Evolutionary conservation across 2,888 invertebrate genomes (phyloP), one percentile per base, ranked within the genome.

Genomic region (Hypomecis punctinalis): DNA sequence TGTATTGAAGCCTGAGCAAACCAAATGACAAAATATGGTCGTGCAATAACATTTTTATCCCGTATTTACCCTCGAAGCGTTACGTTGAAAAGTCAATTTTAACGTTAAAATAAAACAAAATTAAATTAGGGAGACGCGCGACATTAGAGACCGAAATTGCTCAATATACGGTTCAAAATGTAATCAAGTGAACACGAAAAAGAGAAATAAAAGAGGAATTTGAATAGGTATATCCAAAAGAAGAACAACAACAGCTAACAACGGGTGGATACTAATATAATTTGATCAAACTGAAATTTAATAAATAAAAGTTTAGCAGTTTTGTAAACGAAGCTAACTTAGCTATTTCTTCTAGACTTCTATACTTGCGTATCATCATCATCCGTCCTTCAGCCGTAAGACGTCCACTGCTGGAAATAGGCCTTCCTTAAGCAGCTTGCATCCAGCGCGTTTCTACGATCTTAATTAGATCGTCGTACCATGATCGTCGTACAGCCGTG

Each of bases 161-260:
- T 66, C 67, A 63, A 7, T 61, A 63, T 61, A 62, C 66, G 63
- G 57, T 69, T 64, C 56, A 63, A 43, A 68, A 69, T 63, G 69
- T 69, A 71, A 71, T 71, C 68, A 69, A 69, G 63, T 69, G 46
- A 63, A 69, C 66, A 66, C 39, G 60, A 61, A 62, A 56, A 67
- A 64, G 47, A 61, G 58, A 68, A 68, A 71, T 64, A 63, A 69
- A 71, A 68, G 68, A 54, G 62, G 54, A 62, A 67, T 71, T 71
- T 71, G 56, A 67, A 68, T 54, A 39, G 23, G 23, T 23, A 23
- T 61, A 61, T 66, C 53, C 56, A 54, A 62, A 65, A 67, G 52
- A 59, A 60, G 55, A 60, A 70, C 62, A 68, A 61, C 60, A 68
- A 65, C 63, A 56, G 60, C 54, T 59, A 63, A 64, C 11, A 11